A percentile compares a stretch with the other conserved stretches of the same genome.
phyloP scores from a whole-genome alignment of 64 coral and sea anemone species.

The Pocillopora damicornis region DNA sequence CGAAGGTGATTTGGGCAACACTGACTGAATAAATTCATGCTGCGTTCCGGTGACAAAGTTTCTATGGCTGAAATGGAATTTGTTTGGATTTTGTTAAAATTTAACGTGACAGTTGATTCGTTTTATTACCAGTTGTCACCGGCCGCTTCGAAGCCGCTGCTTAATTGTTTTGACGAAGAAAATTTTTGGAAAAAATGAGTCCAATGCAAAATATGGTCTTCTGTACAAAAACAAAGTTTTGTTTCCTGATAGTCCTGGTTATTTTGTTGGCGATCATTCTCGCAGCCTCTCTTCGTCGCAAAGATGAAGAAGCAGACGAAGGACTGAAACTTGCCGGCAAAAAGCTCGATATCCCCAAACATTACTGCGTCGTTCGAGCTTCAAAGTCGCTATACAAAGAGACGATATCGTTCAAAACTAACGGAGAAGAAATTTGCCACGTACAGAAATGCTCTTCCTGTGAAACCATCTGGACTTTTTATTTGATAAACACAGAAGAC shows the following conservation, averaged over 20 bases:
- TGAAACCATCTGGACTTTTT: background rate
- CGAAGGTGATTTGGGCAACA: no score
- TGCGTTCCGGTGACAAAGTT: no score
- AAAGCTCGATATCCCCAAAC: background rate
- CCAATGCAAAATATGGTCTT: no score
- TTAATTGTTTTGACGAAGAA: no score
- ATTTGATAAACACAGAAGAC: background rate
- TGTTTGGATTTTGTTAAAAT: no score
- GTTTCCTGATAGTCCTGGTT: background rate
- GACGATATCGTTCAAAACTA: background rate
- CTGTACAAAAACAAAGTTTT: background rate
- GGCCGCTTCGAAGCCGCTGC: no score
- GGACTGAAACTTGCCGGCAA: background rate
- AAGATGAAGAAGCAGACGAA: background rate
- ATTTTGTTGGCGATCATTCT: background rate
- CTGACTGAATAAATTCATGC: no score
- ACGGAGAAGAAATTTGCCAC: background rate
- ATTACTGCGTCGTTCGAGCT: background rate
- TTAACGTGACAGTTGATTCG: no score
- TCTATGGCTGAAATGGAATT: no score
- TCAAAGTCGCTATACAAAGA: background rate
- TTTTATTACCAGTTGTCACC: no score
- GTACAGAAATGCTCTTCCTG: background rate
- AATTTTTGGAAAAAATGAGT: no score
- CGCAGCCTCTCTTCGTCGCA: background rate